A percentile compares a stretch with the other conserved stretches of the same genome.
Evolutionary conservation across 2,888 invertebrate genomes (phyloP).

Genomic region (Troides aeacus): DNA sequence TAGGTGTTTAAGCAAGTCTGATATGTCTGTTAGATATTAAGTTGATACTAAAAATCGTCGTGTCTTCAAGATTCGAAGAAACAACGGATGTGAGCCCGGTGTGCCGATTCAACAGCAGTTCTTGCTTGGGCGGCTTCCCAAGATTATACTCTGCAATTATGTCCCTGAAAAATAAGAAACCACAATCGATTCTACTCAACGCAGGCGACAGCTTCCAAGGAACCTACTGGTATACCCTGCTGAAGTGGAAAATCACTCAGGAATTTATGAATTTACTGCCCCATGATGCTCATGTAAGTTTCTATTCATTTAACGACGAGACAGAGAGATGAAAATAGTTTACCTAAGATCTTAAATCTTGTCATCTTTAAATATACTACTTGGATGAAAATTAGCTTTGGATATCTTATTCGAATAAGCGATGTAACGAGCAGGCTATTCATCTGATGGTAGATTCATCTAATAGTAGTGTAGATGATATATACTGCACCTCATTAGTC

Average conservation of each 20-base stretch:
- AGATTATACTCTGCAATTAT: conserved; percentile 81
- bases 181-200: conserved; percentile 85
- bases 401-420: too few species aligned
- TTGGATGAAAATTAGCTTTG: too few species aligned
- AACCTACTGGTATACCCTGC: conserved; percentile 89
- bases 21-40: background rate
- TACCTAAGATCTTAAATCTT: too few species aligned
- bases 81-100: conserved; percentile 76
- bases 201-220: conserved; percentile 93
- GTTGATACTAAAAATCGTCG: background rate
- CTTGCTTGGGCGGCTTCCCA: conserved; percentile 86
- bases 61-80: conserved; percentile 78
- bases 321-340: too few species aligned
- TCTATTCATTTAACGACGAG: background rate
- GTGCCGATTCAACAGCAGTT: conserved; percentile 64
- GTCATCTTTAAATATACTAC: too few species aligned
- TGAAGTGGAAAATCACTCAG: conserved; percentile 87
- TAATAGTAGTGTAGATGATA: too few species aligned
- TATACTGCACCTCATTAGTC: too few species aligned
- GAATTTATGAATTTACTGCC: conserved; percentile 87
- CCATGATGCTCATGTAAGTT: conserved; percentile 87
- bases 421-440: too few species aligned
- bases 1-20: background rate
- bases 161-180: conserved; percentile 66
- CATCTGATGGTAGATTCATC: too few species aligned